These are phyloP conservation scores for Antechinus flavipes DNA, from an alignment of 2,113 vertebrate genomes.

Conservation along the genomic window DNA sequence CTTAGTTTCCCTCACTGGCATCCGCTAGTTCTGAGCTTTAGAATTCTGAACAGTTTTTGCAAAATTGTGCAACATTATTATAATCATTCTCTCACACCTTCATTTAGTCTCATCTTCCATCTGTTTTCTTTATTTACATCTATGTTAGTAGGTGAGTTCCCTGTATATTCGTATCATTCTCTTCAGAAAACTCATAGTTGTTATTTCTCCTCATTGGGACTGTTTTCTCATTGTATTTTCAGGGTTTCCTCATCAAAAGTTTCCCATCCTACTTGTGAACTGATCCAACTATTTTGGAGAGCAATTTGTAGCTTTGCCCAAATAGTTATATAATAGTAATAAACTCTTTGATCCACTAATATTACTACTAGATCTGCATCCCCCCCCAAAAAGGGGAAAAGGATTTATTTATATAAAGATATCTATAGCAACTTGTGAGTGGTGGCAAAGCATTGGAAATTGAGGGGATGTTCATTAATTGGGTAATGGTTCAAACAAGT, in stretches of 20 bases:
- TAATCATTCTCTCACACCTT: not conserved
- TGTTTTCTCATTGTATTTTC: not conserved
- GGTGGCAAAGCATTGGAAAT: not conserved
- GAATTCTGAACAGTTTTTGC: not conserved
- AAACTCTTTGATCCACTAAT: not conserved
- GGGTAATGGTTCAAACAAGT: no score
- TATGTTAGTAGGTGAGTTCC: not conserved
- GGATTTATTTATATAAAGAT: not conserved
- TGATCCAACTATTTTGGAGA: not conserved
- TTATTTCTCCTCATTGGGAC: not conserved
- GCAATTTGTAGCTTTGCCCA: not conserved
- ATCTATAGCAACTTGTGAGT: not conserved
- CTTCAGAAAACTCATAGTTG: not conserved
- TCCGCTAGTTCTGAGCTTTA: no score
- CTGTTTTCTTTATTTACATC: not conserved
- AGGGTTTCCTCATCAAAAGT: not conserved
- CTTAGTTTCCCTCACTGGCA: no score
- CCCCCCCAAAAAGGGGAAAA: no score
- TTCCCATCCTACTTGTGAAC: not conserved
- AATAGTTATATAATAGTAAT: not conserved
- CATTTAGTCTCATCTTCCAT: not conserved
- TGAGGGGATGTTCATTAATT: not conserved
- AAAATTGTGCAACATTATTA: not conserved
- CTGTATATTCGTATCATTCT: not conserved
- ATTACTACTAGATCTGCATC: not conserved